Evolutionary conservation across 1,140 invertebrate species (phyloP).

Genomic region (Rhynchophorus ferrugineus): DNA sequence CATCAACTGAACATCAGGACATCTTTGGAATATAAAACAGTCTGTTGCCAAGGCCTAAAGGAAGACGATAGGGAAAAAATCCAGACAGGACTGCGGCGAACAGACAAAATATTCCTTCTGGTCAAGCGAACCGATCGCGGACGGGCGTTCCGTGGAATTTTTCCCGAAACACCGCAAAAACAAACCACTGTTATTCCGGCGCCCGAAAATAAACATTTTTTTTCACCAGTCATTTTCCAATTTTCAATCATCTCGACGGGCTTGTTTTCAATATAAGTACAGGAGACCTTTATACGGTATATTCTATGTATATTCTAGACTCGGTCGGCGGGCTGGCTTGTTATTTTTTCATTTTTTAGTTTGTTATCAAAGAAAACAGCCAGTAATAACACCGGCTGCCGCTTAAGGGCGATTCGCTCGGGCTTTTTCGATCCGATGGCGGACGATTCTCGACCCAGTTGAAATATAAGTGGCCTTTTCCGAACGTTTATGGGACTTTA

Average conservation of each 20-base stretch:
- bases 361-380: conserved; percentile 30
- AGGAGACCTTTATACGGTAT: conserved; percentile 21
- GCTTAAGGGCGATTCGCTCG: conserved; percentile 18
- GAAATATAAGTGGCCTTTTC: conserved; percentile 2
- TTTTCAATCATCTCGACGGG: conserved; percentile 20
- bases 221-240: conserved; percentile 16
- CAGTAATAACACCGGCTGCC: conserved; percentile 25
- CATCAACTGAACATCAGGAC: too few species aligned
- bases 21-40: too few species aligned
- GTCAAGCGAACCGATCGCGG: conserved; percentile 13
- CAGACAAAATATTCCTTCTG: conserved; percentile 15
- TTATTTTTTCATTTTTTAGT: conserved; percentile 31
- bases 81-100: neutral
- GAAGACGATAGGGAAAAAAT: too few species aligned
- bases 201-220: conserved; percentile 21
- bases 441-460: conserved; percentile 1
- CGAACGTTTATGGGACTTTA: conserved; percentile 1
- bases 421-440: conserved; percentile 13
- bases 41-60: too few species aligned
- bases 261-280: conserved; percentile 23
- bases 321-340: conserved; percentile 17
- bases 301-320: conserved; percentile 24
- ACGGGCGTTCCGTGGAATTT: conserved; percentile 1
- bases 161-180: conserved; percentile 18
- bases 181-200: conserved; percentile 16